Evolutionary conservation across 2,113 vertebrate genomes (phyloP).

Genomic region (Raja brachyura): DNA sequence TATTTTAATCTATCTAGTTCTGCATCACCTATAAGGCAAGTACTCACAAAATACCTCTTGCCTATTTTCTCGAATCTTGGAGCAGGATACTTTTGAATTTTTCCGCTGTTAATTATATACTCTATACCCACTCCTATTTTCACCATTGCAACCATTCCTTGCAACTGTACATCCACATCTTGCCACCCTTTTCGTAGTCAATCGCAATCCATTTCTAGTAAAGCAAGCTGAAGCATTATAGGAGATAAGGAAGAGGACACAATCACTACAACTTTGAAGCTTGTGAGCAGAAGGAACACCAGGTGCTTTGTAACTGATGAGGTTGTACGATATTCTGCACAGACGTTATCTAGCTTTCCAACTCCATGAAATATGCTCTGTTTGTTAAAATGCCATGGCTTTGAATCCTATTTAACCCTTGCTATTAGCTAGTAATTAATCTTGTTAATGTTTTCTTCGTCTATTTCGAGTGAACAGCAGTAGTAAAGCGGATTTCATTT

Average conservation of each 20-base stretch:
- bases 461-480: too few species aligned
- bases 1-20: neutral
- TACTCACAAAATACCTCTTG: neutral
- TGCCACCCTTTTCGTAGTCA: neutral
- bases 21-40: neutral
- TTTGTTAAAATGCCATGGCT: neutral
- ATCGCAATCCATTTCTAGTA: neutral
- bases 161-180: neutral
- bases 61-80: neutral
- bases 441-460: too few species aligned
- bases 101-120: neutral
- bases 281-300: neutral
- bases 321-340: too few species aligned
- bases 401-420: neutral
- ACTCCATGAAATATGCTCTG: too few species aligned
- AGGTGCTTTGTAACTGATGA: neutral
- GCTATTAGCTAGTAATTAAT: neutral
- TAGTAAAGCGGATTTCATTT: neutral
- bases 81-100: neutral
- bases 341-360: too few species aligned
- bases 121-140: neutral
- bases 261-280: neutral
- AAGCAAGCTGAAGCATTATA: neutral
- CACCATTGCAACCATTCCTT: neutral
- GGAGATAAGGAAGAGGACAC: neutral